Evolutionary conservation across 2,888 invertebrate genomes (phyloP).

Genomic region (Rhabditoides inermis): DNA sequence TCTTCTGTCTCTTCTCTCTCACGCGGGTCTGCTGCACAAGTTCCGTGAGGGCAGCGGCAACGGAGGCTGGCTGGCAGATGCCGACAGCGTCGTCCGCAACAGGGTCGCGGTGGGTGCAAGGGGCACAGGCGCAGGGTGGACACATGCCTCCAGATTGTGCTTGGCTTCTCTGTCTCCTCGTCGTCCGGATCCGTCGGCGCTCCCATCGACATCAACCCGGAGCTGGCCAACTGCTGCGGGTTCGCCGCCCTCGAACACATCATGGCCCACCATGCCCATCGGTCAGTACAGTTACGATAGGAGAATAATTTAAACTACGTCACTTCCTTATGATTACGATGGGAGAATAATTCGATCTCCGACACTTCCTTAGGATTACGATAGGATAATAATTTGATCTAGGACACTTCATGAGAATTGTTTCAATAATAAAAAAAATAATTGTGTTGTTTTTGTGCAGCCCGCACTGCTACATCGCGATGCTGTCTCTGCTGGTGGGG

Average conservation of each 20-base stretch:
- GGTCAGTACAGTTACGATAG: too few relatives aligned
- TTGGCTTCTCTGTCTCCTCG: slow-evolving; percentile 59
- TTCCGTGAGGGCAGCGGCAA: slow-evolving; percentile 55
- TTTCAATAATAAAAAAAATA: too few relatives aligned
- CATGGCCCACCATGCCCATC: too few relatives aligned
- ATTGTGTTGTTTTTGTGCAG: too few relatives aligned
- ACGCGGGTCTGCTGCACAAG: slow-evolving; percentile 67
- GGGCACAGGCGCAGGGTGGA: too few relatives aligned
- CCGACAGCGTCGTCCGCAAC: slow-evolving; percentile 69
- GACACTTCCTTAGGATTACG: too few relatives aligned
- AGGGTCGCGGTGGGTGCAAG: slow-evolving; percentile 21
- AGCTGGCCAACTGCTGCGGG: slow-evolving; percentile 57
- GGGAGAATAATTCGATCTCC: too few relatives aligned
- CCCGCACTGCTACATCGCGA: slow-evolving; percentile 80
- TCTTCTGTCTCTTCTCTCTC: slow-evolving; percentile 75
- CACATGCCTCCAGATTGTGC: slow-evolving; percentile 26
- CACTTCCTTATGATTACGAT: too few relatives aligned
- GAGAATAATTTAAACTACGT: too few relatives aligned
- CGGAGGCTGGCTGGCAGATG: slow-evolving; percentile 81
- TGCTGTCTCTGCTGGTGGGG: slow-evolving; percentile 78
- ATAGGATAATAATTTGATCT: too few relatives aligned
- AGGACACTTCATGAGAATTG: too few relatives aligned
- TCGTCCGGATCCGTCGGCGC: slow-evolving; percentile 49
- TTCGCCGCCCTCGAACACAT: too few relatives aligned
- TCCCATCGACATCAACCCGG: slow-evolving; percentile 56